Evolutionary conservation across 2,113 vertebrate genomes (phyloP).

Genomic region (Scomber scombrus): DNA sequence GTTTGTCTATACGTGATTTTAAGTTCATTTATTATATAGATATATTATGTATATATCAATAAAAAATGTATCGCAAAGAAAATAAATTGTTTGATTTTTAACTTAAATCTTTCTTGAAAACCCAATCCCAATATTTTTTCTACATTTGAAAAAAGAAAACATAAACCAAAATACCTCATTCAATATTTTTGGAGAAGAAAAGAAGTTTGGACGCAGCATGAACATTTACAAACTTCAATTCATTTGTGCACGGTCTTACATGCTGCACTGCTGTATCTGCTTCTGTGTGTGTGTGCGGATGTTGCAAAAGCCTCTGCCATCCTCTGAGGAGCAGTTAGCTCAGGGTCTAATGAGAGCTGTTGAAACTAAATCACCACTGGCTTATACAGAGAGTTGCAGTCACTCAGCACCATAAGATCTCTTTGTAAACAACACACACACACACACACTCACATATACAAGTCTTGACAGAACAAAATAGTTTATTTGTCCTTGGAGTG

Average conservation of each 20-base stretch:
- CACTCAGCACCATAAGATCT: constrained; percentile 33
- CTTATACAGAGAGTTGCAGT: constrained; percentile 23
- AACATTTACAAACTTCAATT: too few relatives aligned
- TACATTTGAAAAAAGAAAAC: background rate
- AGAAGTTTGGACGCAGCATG: too few relatives aligned
- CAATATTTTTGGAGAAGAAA: too few relatives aligned
- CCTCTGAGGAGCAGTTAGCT: constrained; percentile 43
- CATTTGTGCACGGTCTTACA: too few relatives aligned
- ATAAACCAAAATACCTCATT: too few relatives aligned
- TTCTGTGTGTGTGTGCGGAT: background rate
- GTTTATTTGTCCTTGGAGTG: constrained; percentile 25
- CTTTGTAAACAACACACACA: background rate
- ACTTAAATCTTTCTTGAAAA: too few relatives aligned
- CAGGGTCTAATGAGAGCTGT: constrained; percentile 30
- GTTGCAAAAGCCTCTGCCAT: background rate
- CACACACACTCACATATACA: background rate
- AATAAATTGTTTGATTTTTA: too few relatives aligned
- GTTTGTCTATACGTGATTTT: too few relatives aligned
- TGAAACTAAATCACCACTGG: constrained; percentile 44
- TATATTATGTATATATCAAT: too few relatives aligned
- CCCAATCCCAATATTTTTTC: background rate
- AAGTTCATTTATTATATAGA: too few relatives aligned
- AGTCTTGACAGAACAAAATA: constrained; percentile 9
- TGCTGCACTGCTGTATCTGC: too few relatives aligned
- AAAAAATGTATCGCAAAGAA: too few relatives aligned